phyloP scores from a whole-genome alignment of 2,888 invertebrate genomes.

The Nomada fabriciana region DNA sequence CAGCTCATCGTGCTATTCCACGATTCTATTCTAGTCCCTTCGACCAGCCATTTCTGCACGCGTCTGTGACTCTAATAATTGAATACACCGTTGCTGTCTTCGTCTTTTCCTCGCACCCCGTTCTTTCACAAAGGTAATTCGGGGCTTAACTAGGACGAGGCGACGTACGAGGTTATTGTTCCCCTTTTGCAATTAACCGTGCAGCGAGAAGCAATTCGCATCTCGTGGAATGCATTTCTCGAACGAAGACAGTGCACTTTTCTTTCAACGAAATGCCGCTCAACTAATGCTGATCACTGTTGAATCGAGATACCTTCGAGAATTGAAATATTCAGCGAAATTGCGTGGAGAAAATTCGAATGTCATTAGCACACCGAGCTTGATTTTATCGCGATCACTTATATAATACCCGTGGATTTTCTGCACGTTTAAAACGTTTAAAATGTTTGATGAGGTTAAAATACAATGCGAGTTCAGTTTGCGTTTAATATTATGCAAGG shows the following conservation, averaged over 20 bases:
- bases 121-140: constrained; percentile 27
- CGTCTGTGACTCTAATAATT: constrained; percentile 51
- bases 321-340: too few species aligned
- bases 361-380: too few species aligned
- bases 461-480: neutral
- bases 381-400: too few species aligned
- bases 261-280: neutral
- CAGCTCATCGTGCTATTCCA: constrained; percentile 23
- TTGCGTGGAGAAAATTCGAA: too few species aligned
- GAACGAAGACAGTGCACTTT: neutral
- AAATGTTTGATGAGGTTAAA: neutral
- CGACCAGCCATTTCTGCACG: constrained; percentile 40
- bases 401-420: too few species aligned
- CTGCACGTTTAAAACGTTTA: neutral
- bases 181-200: constrained; percentile 9
- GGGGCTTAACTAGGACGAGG: constrained; percentile 13
- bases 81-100: constrained; percentile 21
- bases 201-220: constrained; percentile 5
- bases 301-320: too few species aligned
- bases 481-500: neutral
- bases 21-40: constrained; percentile 63
- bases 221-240: neutral
- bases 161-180: constrained; percentile 17
- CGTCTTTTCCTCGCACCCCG: neutral
- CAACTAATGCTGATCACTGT: too few species aligned